Evolutionary conservation across 1,140 invertebrate species (phyloP), one percentile per base, ranked within the genome.

Genomic region (Musca vetustissima): DNA sequence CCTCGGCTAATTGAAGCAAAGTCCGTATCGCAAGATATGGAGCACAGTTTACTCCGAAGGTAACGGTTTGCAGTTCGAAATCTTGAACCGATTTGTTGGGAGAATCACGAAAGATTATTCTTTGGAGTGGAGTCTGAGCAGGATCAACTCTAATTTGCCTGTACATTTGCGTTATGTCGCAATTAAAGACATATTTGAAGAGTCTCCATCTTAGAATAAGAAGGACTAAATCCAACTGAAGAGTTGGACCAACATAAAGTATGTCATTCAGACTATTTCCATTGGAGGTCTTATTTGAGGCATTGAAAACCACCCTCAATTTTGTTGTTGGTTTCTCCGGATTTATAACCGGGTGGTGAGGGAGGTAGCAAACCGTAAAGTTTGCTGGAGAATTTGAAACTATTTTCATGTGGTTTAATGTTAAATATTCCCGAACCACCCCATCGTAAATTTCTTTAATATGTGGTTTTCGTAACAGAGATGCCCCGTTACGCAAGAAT

Each of bases 111-210:
- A 49, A 49, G 11, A 49, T 11, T 6, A 49, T 49, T n/a, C 48
- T 15, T 19, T 49, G 48, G 17, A 49, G 17, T 6, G 48, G 17
- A 19, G 48, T 49, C 14, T 49, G 50, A 11, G 17, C 8, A 28
- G 3, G 28, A 28, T 28, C 3, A 4, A 53, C 19, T 53, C 52
- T 36, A 22, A 83, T 72, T 50, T 76, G 75, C 4, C 80, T 70
- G 61, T 74, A 84, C 76, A 83, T 82, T 64, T 81, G 75, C 43
- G 75, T 67, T 47, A 79, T 73, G 57, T 83, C 81, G 0, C 71
- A 71, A 21, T 67, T 71, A 6, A 81, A 36, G 1, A 75, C 77
- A 65, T 76, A 74, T 28, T 47, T 50, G 67, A 80, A 74, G 1
- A 17, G 48, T 25, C 82, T 28, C 68, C 79, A 84, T 22, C 75